Percentiles rank a stretch among this genome's conserved stretches.
Evolutionary conservation across 1,140 invertebrate species (phyloP).

Genomic region (Hyles euphorbiae): DNA sequence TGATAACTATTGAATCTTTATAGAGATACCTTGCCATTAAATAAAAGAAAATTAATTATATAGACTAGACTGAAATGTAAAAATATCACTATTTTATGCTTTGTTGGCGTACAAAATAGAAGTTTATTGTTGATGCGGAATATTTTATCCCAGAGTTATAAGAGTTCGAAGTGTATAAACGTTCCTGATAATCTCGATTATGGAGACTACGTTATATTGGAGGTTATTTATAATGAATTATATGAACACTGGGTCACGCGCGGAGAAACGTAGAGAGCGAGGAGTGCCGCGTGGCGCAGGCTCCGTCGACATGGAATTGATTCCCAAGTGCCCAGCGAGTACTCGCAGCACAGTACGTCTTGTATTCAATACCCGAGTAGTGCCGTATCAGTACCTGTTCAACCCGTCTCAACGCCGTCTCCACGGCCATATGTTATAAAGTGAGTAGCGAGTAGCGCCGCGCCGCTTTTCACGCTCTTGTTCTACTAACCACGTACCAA

Average conservation of each 20-base stretch:
- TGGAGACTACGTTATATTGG: conserved; percentile 53
- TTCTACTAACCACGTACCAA: neutral
- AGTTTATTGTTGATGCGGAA: conserved; percentile 60
- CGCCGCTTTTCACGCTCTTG: no score
- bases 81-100: conserved; percentile 75
- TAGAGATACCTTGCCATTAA: conserved; percentile 74
- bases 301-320: conserved; percentile 1
- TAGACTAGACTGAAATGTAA: conserved; percentile 75
- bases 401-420: no score
- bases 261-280: conserved; percentile 22
- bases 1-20: conserved; percentile 72
- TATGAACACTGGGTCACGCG: conserved; percentile 35
- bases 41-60: conserved; percentile 65
- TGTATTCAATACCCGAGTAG: no score
- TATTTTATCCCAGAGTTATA: conserved; percentile 39
- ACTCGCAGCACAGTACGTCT: no score
- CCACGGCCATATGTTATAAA: no score
- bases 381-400: no score
- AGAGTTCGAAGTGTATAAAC: conserved; percentile 45
- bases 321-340: no score
- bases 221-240: conserved; percentile 51
- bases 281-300: conserved; percentile 2
- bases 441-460: no score
- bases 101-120: conserved; percentile 68
- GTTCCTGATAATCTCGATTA: conserved; percentile 50